Base-by-base conservation (phyloP, 2,113 vertebrate genomes). In the Beaufortia kweichowensis region DNA sequence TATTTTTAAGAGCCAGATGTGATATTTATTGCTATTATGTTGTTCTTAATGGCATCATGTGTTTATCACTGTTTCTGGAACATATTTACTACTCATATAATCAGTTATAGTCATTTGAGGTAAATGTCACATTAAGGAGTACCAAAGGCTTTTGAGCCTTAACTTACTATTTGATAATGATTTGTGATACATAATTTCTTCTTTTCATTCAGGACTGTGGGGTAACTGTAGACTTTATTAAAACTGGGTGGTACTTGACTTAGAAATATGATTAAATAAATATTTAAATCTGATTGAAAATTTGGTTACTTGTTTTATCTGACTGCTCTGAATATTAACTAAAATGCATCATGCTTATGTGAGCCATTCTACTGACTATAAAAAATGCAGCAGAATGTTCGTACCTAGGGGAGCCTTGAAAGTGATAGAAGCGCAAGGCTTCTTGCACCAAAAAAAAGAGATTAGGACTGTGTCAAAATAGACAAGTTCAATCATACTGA, bases 401-500 rank as follows among this genome's bases (percentile, higher is more conserved):
- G 11, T 68, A 68, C 46, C 66, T 24, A 68, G 65, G 28, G 66
- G 66, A 53, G 46, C 46, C 19, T 68, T 68, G 46, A 53, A 68
- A 46, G 17, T 9, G 24, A 67, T 67, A 28, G 65, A 66, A 64
- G 23, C 41, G 46, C 46, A 39, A 7, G 65, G 28, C 26, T 68
- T 1, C 65, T 68, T 46, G 10, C 3, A 2, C 26, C 19, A 50
- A 68, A 26, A 0, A 28, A 50, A 68, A 28, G 26, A 28, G 24
- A 66, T 66, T 28, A n/a, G 41, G 41, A 1, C 24, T 66, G 64
- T n/a, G 33, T 50, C 46, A 53, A 53, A 50, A 31, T 68, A 50
- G 65, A 50, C 65, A 68, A 31, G 65, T 68, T 68, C 46, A 68
- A 68, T 68, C 66, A 68, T 68, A 28, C 66, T 53, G 65, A 50